Conservation (phyloP, 2,113 vertebrate species). For the Rissa tridactyla region DNA sequence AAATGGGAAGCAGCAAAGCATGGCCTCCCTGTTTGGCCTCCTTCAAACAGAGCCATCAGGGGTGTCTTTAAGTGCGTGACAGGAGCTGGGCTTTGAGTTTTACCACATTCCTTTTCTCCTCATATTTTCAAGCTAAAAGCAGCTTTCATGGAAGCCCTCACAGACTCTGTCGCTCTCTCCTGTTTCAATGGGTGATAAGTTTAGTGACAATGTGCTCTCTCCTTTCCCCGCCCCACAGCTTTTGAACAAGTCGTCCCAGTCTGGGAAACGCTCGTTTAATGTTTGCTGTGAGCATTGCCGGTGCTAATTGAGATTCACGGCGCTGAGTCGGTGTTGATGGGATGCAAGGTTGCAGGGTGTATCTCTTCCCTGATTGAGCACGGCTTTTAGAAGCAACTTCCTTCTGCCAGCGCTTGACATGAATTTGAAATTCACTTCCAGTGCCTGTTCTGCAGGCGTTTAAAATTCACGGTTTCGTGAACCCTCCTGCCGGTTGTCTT, state of each 20-base stretch:
- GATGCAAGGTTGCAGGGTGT: not conserved
- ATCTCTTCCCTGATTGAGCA: not conserved
- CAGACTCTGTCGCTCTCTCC: not conserved
- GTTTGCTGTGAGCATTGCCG: not conserved
- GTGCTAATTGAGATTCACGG: not conserved
- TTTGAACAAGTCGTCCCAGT: not conserved
- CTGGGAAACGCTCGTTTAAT: fast-evolving
- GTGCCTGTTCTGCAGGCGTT: not conserved
- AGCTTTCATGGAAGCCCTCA: not conserved
- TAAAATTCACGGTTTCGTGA: not conserved
- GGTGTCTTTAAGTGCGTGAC: fast-evolving
- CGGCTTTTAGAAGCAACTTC: conserved; percentile 1
- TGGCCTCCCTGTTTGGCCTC: fast-evolving
- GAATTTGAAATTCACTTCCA: conserved; percentile 19
- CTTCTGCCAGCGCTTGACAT: not conserved
- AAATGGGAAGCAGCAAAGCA: not conserved
- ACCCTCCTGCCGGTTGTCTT: not conserved
- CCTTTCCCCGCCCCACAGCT: not conserved
- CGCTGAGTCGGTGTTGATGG: not conserved
- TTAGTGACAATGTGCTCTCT: not conserved
- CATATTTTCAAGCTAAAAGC: not conserved
- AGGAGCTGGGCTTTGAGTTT: not conserved
- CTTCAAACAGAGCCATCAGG: fast-evolving
- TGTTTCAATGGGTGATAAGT: not conserved
- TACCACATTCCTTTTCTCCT: fast-evolving